These are phyloP conservation scores for Phacellophora camtschatica DNA, from an alignment of 30 jellyfish, hydroid and myxozoan genomes.

Conservation along the genomic window DNA sequence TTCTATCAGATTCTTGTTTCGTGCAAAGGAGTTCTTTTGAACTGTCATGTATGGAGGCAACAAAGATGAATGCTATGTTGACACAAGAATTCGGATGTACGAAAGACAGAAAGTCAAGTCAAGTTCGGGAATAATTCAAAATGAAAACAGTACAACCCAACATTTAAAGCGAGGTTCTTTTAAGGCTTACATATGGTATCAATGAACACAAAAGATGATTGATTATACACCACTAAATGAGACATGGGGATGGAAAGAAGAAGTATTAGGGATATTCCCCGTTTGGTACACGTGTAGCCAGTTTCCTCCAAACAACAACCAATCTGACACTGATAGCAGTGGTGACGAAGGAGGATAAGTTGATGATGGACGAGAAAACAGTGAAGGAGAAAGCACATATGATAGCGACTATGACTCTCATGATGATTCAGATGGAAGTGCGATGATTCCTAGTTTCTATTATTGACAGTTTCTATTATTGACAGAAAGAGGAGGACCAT, in stretches of 20 bases:
- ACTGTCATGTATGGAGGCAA: slow-evolving; percentile 23
- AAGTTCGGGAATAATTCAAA: slow-evolving; percentile 42
- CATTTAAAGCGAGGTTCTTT: slow-evolving; percentile 16
- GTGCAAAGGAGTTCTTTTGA: slow-evolving; percentile 43
- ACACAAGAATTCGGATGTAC: slow-evolving; percentile 39
- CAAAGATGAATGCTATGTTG: slow-evolving; percentile 20
- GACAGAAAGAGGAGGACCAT: not conserved
- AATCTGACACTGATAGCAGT: slow-evolving; percentile 21
- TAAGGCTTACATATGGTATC: slow-evolving; percentile 11
- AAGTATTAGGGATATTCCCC: not conserved
- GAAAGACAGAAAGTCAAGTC: slow-evolving; percentile 50
- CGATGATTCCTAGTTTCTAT: slow-evolving; percentile 18
- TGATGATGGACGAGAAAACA: slow-evolving; percentile 5
- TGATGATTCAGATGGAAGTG: slow-evolving; percentile 46
- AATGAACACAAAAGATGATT: not conserved
- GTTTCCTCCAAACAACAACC: slow-evolving; percentile 35
- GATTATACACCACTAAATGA: slow-evolving; percentile 16
- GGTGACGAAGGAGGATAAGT: slow-evolving; percentile 20
- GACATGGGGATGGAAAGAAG: slow-evolving; percentile 52
- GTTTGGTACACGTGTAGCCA: slow-evolving; percentile 46
- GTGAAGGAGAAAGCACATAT: slow-evolving; percentile 39
- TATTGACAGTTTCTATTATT: not conserved
- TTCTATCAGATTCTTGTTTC: not conserved
- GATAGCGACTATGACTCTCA: slow-evolving; percentile 31
- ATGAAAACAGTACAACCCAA: slow-evolving; percentile 19